Base-by-base conservation (phyloP, 2,113 vertebrate genomes). In the Morone chrysops region DNA sequence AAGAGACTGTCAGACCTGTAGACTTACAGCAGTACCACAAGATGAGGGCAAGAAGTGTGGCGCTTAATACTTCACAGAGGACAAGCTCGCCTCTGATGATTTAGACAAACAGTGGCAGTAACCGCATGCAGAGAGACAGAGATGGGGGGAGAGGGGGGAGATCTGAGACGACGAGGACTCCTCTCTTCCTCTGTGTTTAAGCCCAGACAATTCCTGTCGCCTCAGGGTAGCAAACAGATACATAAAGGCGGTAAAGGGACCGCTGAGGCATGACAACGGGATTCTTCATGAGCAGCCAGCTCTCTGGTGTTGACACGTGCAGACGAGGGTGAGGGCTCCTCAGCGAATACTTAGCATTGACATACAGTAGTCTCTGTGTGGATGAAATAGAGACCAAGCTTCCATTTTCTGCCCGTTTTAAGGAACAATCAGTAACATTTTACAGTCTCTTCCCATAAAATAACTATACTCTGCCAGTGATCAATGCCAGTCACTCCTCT, bases 131-230 rank as follows among this genome's bases (percentile, higher is more conserved):
- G 51, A 38, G 59, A 82, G 85, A 83, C 60, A 36, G 80, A 80
- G 75, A 79, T 7, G 70, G 47, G 59, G 16, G 10, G 20, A 9
- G 66, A 4, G 53, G 4, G 31, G 40, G 45, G 67, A 13, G 74
- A 78, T 76, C 70, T 47, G 76, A 83, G 77, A 67, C 43, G 4
- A 40, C 20, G 36, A 87, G 80, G 76, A 68, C 62, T 87, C 76
- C 63, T 86, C 77, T 85, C 71, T 75, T 78, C 75, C 73, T 78
- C 81, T 69, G 85, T 85, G 80, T 87, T 91, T 90, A 83, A 90
- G 87, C 86, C 56, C 90, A 91, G 90, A 92, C 81, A 78, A 88
- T 90, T 75, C 82, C 90, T 90, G 92, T 93, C 71, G 85, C 93
- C 90, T 88, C 72, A 0, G 90, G 91, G 75, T 48, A 68, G 82